Evolutionary conservation across 53 echinoderm and acorn worm species (phyloP).

Genomic region (Crossaster papposus): DNA sequence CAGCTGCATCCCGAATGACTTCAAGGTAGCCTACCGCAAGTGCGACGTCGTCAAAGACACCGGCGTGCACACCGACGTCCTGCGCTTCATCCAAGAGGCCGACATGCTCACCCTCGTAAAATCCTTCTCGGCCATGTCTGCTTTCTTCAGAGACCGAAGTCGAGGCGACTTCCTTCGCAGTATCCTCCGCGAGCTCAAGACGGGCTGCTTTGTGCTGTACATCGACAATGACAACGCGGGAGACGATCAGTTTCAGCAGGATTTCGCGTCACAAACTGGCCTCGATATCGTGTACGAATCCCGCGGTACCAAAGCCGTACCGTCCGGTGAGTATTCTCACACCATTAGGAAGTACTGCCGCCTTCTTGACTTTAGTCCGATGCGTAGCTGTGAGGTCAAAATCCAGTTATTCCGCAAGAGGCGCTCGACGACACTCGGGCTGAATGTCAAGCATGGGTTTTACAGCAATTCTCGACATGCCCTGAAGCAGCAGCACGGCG

Average conservation of each 20-base stretch:
- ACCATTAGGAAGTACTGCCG: conserved; percentile 13
- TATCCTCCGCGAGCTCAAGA: conserved; percentile 26
- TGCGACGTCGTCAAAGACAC: conserved; percentile 33
- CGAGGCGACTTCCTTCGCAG: conserved; percentile 1
- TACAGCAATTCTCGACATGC: background rate
- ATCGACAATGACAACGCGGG: conserved; percentile 5
- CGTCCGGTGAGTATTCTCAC: background rate
- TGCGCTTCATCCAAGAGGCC: conserved; percentile 10
- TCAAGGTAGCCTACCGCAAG: conserved; percentile 28
- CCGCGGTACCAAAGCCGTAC: conserved; percentile 7
- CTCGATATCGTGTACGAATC: conserved; percentile 1
- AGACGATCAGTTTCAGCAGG: background rate
- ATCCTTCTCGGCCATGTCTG: conserved; percentile 49
- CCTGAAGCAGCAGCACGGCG: background rate
- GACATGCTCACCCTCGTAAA: conserved; percentile 40
- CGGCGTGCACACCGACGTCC: background rate
- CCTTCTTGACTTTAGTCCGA: conserved; percentile 37
- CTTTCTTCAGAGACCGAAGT: conserved; percentile 22
- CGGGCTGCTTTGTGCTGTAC: conserved; percentile 36
- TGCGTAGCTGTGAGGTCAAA: conserved; percentile 41
- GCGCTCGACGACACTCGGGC: background rate
- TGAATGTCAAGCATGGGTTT: background rate
- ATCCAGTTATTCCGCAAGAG: conserved; percentile 33
- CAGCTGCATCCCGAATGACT: conserved; percentile 6
- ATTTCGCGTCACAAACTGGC: conserved; percentile 17